Conservation (phyloP, 1,140 invertebrate species). For the Drosophila pectinifera region DNA sequence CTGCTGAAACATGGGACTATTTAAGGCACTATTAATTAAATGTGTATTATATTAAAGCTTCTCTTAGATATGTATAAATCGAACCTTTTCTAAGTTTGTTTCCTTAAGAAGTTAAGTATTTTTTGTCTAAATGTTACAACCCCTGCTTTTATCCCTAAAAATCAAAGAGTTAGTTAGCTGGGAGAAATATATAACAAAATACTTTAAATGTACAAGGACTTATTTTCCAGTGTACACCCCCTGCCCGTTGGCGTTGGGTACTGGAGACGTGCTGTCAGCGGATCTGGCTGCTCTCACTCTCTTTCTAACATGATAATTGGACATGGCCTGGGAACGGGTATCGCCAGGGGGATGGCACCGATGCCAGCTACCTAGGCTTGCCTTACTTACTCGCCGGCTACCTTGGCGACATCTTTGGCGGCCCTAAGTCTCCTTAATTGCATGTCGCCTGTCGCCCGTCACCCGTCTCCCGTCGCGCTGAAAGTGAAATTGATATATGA, state of each 20-base stretch:
- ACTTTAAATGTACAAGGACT: not conserved
- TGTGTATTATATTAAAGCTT: too few relatives aligned
- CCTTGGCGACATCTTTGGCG: conserved; percentile 51
- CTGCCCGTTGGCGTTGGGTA: conserved; percentile 23
- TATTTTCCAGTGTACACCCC: conserved; percentile 7
- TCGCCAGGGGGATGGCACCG: conserved; percentile 13
- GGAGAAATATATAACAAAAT: too few relatives aligned
- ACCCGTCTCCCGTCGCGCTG: conserved; percentile 10
- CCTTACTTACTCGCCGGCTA: conserved; percentile 19
- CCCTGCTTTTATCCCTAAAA: too few relatives aligned
- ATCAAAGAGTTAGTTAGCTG: too few relatives aligned
- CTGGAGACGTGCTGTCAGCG: conserved; percentile 50
- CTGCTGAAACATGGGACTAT: too few relatives aligned
- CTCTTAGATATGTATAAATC: too few relatives aligned
- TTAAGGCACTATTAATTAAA: too few relatives aligned
- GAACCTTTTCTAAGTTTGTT: too few relatives aligned
- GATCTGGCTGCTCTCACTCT: conserved; percentile 68
- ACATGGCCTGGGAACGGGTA: conserved; percentile 59
- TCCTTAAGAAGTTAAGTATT: too few relatives aligned
- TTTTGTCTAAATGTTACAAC: too few relatives aligned
- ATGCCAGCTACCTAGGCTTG: conserved; percentile 15
- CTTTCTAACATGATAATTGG: conserved; percentile 80
- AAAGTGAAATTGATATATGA: conserved; percentile 76
- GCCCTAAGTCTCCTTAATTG: conserved; percentile 77
- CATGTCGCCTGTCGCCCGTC: conserved; percentile 17